These are phyloP conservation scores for Channa argus DNA, from an alignment of 2,113 vertebrate genomes.

Conservation along the genomic window DNA sequence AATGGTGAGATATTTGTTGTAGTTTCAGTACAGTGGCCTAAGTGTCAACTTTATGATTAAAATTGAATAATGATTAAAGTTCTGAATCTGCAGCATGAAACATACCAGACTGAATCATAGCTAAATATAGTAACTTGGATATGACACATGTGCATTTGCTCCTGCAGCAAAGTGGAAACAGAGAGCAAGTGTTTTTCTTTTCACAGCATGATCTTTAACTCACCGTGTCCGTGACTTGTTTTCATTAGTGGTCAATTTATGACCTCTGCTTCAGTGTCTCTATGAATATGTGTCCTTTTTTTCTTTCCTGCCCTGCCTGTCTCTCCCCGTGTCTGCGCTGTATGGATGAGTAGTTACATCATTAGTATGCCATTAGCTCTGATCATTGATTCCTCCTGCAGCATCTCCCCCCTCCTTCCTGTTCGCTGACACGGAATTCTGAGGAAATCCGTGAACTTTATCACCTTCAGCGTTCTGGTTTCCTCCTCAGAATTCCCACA, in stretches of 20 bases:
- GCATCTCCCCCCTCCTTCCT: constrained; percentile 30
- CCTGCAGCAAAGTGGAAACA: neutral
- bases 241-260: constrained; percentile 46
- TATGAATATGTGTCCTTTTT: neutral
- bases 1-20: constrained; percentile 3
- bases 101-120: neutral
- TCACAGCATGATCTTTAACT: neutral
- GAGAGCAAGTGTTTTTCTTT: constrained; percentile 4
- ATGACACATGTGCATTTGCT: constrained; percentile 12
- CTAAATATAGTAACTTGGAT: constrained; percentile 10
- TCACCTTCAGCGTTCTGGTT: constrained; percentile 76
- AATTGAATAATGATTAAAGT: neutral
- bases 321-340: neutral
- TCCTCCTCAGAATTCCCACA: constrained; percentile 77
- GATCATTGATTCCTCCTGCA: constrained; percentile 77
- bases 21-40: neutral
- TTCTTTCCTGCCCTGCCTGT: neutral
- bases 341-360: constrained; percentile 70
- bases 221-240: constrained; percentile 13
- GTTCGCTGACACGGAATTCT: constrained; percentile 79
- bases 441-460: constrained; percentile 79
- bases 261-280: constrained; percentile 24
- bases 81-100: constrained; percentile 17
- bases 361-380: constrained; percentile 83
- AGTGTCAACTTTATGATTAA: neutral